Base-by-base conservation (phyloP, 2,113 vertebrate genomes). In the Cyrtonyx montezumae region DNA sequence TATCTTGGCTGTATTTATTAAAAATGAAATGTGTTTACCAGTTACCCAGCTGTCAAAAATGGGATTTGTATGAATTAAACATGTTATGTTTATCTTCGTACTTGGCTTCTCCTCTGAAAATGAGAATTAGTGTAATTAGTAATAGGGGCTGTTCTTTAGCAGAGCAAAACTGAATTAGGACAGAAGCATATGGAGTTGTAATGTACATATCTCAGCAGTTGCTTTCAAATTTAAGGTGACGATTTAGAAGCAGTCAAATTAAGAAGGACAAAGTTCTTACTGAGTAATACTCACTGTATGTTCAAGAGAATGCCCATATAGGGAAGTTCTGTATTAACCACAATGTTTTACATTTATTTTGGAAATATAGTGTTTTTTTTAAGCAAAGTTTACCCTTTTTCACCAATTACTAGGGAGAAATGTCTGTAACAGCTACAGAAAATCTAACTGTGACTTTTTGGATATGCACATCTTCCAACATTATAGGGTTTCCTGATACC, bases 41-140 rank as follows among this genome's bases (percentile, higher is more conserved):
- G 12, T 62, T 85, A 58, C 19, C 14, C 84, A 87, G 74, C 74
- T 90, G 80, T 92, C 83, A 85, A 75, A 94, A 91, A 37, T 25
- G 42, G 62, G 58, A 94, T 94, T 74, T 88, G 4, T 42, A 84
- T 84, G 79, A 84, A 88, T 79, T 81, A 93, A 94, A 74, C 46
- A 63, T 79, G 58, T 86, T 86, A 68, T 49, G 18, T 81, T 93
- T 93, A 94, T 94, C 80, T 70, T 73, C 36, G 36, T 90, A 79
- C 80, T 94, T 95, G 91, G 71, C 67, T 94, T 92, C 79, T 89
- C 36, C 14, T 91, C 84, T 93, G 80, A 91, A 86, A 84, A 12
- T 74, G 56, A 87, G 79, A 93, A 91, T 90, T 88, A 88, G 23
- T 51, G 68, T 70, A 93, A 79, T 48, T 63, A 93, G 66, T 77